Evolutionary conservation across 2,797 vertebrate genomes (phyloP).

Genomic region (Pseudomugil gertrudae): DNA sequence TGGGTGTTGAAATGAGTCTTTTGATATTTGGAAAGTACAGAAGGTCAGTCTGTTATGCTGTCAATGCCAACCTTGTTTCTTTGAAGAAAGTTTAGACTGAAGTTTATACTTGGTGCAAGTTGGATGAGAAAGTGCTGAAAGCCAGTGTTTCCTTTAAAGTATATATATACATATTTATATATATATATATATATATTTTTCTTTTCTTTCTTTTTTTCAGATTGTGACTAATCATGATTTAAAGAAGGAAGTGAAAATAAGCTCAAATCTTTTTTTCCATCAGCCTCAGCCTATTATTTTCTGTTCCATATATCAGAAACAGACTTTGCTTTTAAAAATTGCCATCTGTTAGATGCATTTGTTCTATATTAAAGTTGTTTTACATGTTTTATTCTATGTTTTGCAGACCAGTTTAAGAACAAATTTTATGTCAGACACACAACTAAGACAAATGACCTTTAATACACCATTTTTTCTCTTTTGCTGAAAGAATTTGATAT

Average conservation of each 20-base stretch:
- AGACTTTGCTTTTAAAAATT: neutral
- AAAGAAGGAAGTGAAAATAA: neutral
- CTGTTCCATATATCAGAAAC: neutral
- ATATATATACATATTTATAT: too few species aligned
- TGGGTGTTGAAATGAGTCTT: conserved; percentile 82
- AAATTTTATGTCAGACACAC: too few species aligned
- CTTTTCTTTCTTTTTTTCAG: neutral
- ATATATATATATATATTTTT: too few species aligned
- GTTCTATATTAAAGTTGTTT: neutral
- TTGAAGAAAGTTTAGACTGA: conserved; percentile 75
- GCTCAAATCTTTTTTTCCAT: neutral
- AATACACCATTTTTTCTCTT: neutral
- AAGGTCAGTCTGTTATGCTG: conserved; percentile 81
- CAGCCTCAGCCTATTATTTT: neutral
- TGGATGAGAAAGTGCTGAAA: conserved; percentile 52
- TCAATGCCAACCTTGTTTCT: conserved; percentile 75
- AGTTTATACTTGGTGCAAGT: conserved; percentile 67
- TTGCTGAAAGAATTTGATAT: neutral
- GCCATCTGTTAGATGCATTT: neutral
- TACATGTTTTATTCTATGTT: conserved; percentile 3
- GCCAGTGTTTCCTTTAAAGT: conserved; percentile 17
- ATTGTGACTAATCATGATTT: neutral
- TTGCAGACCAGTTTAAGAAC: neutral
- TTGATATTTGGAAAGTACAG: conserved; percentile 84
- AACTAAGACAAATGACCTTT: too few species aligned